Base-by-base conservation (phyloP, 1,140 invertebrate species). In the Bombus sibiricus region DNA sequence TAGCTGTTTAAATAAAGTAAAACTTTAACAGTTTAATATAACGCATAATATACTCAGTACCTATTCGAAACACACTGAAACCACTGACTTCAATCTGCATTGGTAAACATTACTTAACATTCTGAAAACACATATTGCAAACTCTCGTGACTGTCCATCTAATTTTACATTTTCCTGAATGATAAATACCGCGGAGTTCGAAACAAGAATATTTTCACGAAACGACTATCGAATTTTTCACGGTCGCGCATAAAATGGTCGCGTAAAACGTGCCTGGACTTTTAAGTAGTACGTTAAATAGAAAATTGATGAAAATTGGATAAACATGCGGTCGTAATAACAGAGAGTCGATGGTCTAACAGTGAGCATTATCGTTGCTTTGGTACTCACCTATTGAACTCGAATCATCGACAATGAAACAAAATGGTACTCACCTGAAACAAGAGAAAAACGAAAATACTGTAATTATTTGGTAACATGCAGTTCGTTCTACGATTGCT, bases 391-490 rank as follows among this genome's bases (percentile, higher is more conserved):
- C 78, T 32, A 81, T 53, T 43, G 37, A 77, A 79, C 69, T 82
- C 69, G 39, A 82, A 86, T 57, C 47, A 74, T 66, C n/a, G 78
- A 10, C 32, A 77, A 10, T 39, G 59, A 62, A 77, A 86, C 34
- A 28, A 77, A 82, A 73, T 47, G 57, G 41, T 86, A 79, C 57
- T 78, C 53, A 71, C 76, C 71, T 88, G 81, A 76, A 85, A 86
- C 79, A 53, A 39, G 5, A 41, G 9, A 13, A 32, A 74, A 69
- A 79, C 41, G 66, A 47, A 37, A 22, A 34, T 10, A 34, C 34
- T 47, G 34, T 76, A 43, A 80, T 80, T 78, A 69, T 68, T 76
- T 8, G 34, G 22, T n/a, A 74, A 12, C 37, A 53, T 8, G 15
- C 64, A 32, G 72, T 15, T 18, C 32, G 22, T 88, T 72, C 53